Evolutionary conservation across 2,113 vertebrate species (phyloP).

Genomic region (Phocoena phocoena): DNA sequence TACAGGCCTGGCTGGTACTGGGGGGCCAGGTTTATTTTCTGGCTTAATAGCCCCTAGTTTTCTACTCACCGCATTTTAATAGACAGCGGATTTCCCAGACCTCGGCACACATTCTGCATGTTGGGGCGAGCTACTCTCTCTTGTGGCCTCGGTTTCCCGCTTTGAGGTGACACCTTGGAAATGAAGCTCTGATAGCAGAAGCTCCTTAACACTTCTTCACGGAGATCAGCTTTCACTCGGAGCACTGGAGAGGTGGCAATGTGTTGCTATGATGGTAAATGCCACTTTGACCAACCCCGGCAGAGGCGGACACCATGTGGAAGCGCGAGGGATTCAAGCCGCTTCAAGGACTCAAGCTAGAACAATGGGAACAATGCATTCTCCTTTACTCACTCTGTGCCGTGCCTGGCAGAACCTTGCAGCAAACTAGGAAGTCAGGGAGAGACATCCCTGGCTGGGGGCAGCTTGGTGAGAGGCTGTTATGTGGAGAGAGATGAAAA

Average conservation of each 20-base stretch:
- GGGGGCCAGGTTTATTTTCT: background rate
- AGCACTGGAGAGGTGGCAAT: accelerated
- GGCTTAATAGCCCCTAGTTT: background rate
- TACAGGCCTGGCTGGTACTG: background rate
- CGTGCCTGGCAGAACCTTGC: background rate
- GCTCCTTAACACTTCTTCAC: background rate
- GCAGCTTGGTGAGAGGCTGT: background rate
- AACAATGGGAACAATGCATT: background rate
- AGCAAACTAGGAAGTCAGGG: background rate
- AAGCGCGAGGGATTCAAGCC: background rate
- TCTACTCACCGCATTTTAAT: background rate
- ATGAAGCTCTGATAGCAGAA: background rate
- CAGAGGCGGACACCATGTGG: background rate
- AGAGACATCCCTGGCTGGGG: background rate
- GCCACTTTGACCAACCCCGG: background rate
- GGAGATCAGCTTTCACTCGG: background rate
- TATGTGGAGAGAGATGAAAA: background rate
- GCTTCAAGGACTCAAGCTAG: background rate
- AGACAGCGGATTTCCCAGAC: background rate
- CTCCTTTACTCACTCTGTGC: background rate
- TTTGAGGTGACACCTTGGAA: background rate
- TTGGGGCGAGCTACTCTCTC: background rate
- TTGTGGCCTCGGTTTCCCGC: conserved; percentile 11
- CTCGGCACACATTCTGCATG: background rate
- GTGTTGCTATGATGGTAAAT: background rate